These are phyloP conservation scores for Ranitomeya imitator DNA, from an alignment of 2,113 vertebrate genomes.

Conservation along the genomic window DNA sequence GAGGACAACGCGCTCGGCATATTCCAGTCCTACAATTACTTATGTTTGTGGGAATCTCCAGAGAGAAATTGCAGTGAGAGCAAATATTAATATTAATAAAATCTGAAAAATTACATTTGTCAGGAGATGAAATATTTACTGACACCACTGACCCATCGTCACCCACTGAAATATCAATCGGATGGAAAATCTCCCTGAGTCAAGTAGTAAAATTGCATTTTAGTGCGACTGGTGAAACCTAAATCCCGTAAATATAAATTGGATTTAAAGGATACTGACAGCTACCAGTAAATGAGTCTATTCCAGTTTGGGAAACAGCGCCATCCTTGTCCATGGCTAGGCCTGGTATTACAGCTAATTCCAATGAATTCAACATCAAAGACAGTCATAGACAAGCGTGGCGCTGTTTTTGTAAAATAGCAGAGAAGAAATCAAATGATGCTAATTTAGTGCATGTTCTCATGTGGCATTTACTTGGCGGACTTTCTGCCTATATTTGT, in stretches of 20 bases:
- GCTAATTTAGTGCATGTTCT: too few relatives aligned
- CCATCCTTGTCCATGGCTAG: too few relatives aligned
- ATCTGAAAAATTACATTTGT: neutral
- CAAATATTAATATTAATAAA: conserved; percentile 18
- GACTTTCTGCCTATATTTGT: too few relatives aligned
- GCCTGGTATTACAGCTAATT: too few relatives aligned
- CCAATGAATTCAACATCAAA: too few relatives aligned
- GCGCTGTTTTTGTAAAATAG: too few relatives aligned
- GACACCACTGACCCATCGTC: neutral
- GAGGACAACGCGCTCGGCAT: neutral
- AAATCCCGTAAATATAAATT: neutral
- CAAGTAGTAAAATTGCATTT: neutral
- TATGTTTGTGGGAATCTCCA: neutral
- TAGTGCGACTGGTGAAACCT: neutral
- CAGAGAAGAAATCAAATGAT: too few relatives aligned
- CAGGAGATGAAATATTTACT: conserved; percentile 13
- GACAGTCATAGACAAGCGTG: too few relatives aligned
- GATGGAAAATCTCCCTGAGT: neutral
- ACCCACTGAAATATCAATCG: neutral
- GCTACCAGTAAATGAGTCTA: neutral
- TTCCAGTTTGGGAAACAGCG: neutral
- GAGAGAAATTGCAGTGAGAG: neutral
- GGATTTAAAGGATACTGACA: neutral
- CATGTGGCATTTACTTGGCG: too few relatives aligned
- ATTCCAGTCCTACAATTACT: neutral